Evolutionary conservation across 2,113 vertebrate species (phyloP).

Genomic region (Hippocampus zosterae): DNA sequence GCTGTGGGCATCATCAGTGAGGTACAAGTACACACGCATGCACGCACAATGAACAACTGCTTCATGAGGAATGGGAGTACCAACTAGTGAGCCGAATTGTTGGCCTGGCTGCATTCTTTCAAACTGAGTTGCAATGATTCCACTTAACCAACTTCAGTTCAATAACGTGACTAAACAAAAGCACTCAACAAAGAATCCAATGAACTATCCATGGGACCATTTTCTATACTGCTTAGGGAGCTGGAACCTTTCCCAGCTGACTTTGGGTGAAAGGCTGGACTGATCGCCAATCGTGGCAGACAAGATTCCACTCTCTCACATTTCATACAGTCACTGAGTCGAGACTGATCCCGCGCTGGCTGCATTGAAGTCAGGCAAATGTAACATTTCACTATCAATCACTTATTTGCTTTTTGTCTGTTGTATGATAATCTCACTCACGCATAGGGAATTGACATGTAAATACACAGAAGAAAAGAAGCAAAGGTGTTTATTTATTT

Average conservation of each 20-base stretch:
- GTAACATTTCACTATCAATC: no score
- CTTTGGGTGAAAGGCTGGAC: not conserved
- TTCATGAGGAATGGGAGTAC: not conserved
- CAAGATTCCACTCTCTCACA: not conserved
- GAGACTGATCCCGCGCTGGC: not conserved
- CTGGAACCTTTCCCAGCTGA: not conserved
- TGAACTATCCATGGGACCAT: not conserved
- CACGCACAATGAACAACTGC: not conserved
- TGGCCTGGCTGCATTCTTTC: not conserved
- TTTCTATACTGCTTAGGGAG: not conserved
- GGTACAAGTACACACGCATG: slow-evolving; percentile 54
- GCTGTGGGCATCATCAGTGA: slow-evolving; percentile 83
- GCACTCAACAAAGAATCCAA: not conserved
- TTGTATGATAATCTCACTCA: no score
- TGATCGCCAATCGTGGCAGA: not conserved
- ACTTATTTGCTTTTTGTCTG: no score
- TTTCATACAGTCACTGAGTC: not conserved
- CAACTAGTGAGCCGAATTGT: not conserved
- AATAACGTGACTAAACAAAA: not conserved
- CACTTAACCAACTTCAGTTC: not conserved
- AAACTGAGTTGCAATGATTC: not conserved
- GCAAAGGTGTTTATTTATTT: no score
- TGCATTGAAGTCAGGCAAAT: not conserved
- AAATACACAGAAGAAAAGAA: no score
- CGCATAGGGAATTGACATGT: no score